Conservation (phyloP, 2,888 invertebrate species). For the Temnothorax unifasciatus region DNA sequence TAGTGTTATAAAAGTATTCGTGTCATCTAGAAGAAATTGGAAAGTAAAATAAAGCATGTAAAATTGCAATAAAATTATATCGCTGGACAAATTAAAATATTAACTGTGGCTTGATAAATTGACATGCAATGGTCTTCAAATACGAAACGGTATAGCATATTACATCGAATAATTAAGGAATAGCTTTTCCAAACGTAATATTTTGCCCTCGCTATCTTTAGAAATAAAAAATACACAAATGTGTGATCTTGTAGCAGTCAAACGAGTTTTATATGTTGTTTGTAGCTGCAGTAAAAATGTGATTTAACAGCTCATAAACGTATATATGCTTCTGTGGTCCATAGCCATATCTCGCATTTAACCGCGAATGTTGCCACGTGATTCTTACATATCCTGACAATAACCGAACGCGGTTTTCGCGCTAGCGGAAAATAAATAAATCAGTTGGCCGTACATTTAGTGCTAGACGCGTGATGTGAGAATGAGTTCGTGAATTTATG, state of each 20-base stretch:
- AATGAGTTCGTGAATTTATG: constrained; percentile 26
- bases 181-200: not conserved
- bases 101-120: not conserved
- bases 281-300: not conserved
- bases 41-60: not conserved
- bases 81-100: constrained; percentile 1
- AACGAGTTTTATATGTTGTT: not conserved
- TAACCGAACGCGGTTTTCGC: not conserved
- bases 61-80: not conserved
- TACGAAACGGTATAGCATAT: not conserved
- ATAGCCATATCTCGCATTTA: not conserved
- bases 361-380: not conserved
- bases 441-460: not conserved
- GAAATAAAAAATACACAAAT: not conserved
- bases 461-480: not conserved
- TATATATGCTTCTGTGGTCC: not conserved
- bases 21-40: not conserved
- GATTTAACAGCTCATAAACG: not conserved
- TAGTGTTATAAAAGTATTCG: not conserved
- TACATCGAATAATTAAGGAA: not conserved
- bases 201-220: not conserved
- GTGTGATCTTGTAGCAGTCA: not conserved
- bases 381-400: not conserved
- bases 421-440: constrained; percentile 14
- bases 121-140: not conserved